Evolutionary conservation across 1,140 invertebrate genomes (phyloP), one percentile per base, ranked within the genome.

Genomic region (Pentalonia nigronervosa): DNA sequence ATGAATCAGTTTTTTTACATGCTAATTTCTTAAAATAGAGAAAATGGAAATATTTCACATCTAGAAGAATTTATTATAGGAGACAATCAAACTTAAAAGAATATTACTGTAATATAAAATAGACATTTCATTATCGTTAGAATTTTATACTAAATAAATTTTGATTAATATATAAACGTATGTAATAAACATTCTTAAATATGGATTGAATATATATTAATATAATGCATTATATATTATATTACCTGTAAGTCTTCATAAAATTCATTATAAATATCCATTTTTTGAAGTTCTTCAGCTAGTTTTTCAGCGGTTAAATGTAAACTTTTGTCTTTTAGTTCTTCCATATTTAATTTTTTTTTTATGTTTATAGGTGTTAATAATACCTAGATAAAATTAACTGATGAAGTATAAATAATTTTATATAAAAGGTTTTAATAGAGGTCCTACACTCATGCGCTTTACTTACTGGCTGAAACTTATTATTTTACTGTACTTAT

Each of bases 281-380:
- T 96, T 86, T 95, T 95, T 94, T 96, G 96, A 36, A 97, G 95
- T 94, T 97, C 96, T 23, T 96, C 95, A 6, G 96, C 96, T 47
- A 97, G 95, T 94, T 96, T 97, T 93, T 96, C 95, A 17, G 97
- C 96, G 48, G 96, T 96, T 94, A 96, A 96, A 94, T 97, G 96
- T 81, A 97, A 95, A 94, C 96, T 96, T 84, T 95, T 95, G 81
- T 96, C 96, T 94, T 96, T 96, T 48, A 95, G 94, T 94, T 96
- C 95, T 91, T 96, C 96, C 96, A 96, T 96, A 30, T 34, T 53
- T 17, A 87, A 47, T 1, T 0, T 53, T 50, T 21, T 41, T 47
- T 45, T 45, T 45, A 23, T 14, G 41, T n/a, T 25, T 67, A 67
- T 67, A 30, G 30, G 50, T 53, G 23, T 23, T 53, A 23, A 53